Conservation (phyloP, 2,113 vertebrate genomes). For the Datnioides undecimradiatus region DNA sequence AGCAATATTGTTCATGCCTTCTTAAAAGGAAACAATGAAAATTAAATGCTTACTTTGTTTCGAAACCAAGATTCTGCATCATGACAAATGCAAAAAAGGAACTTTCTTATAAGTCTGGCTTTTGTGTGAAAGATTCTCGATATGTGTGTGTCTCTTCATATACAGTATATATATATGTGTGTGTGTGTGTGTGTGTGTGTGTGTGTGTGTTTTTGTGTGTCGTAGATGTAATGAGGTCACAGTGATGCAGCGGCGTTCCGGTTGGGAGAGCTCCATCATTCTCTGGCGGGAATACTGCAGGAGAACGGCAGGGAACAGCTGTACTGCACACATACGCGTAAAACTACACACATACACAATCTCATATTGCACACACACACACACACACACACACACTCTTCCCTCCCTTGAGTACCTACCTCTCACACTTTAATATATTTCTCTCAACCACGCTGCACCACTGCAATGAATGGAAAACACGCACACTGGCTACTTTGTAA, state of each 20-base stretch:
- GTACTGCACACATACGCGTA: slow-evolving; percentile 31
- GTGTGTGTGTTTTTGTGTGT: background rate
- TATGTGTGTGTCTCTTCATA: background rate
- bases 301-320: slow-evolving; percentile 76
- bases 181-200: background rate
- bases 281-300: slow-evolving; percentile 80
- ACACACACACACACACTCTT: background rate
- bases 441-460: slow-evolving; percentile 25
- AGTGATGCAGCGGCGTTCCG: slow-evolving; percentile 71
- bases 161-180: background rate
- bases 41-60: background rate
- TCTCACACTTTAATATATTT: slow-evolving; percentile 54
- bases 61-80: background rate
- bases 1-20: background rate
- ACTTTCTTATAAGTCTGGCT: too few relatives aligned
- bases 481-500: background rate
- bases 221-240: slow-evolving; percentile 82
- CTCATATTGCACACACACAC: background rate
- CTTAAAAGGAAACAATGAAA: background rate
- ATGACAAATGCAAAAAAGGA: too few relatives aligned
- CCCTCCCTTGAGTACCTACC: slow-evolving; percentile 34
- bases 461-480: slow-evolving; percentile 7
- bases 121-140: background rate
- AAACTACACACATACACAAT: background rate
- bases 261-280: slow-evolving; percentile 86